A percentile compares a stretch with the other conserved stretches of the same genome.
phyloP scores from a whole-genome alignment of 2,888 invertebrate species.

The Diaprepes abbreviatus region DNA sequence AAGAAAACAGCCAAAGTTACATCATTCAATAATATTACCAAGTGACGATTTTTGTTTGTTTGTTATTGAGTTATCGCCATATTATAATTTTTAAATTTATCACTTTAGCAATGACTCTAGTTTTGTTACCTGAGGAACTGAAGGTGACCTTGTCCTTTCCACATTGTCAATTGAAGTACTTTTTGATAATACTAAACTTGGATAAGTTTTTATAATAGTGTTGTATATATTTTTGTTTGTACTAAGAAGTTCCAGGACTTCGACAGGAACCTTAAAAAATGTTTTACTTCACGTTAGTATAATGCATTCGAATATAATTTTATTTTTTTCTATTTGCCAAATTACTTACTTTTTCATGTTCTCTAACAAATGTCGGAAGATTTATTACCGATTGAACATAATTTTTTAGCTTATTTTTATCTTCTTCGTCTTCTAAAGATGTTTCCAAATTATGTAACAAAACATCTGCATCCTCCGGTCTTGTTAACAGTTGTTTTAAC shows the following conservation, averaged over 20 bases:
- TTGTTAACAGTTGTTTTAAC: conserved; percentile 78
- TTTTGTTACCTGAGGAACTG: conserved; percentile 48
- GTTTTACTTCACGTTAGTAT: too few relatives aligned
- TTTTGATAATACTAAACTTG: conserved; percentile 75
- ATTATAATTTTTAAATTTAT: conserved; percentile 13
- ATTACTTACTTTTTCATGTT: conserved; percentile 75
- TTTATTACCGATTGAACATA: conserved; percentile 78
- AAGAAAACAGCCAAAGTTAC: too few relatives aligned
- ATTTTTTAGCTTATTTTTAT: conserved; percentile 68
- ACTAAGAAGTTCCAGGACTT: conserved; percentile 74
- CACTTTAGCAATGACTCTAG: too few relatives aligned
- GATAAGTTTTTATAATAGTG: conserved; percentile 80
- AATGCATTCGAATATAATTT: too few relatives aligned
- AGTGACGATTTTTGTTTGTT: too few relatives aligned
- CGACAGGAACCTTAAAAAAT: conserved; percentile 74
- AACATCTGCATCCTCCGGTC: conserved; percentile 78
- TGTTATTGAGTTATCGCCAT: too few relatives aligned
- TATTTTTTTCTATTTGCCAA: neutral
- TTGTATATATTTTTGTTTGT: conserved; percentile 77
- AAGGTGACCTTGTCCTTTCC: conserved; percentile 37
- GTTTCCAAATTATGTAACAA: conserved; percentile 75
- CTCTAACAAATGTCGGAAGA: conserved; percentile 80
- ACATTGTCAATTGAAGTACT: conserved; percentile 75
- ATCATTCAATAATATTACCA: too few relatives aligned
- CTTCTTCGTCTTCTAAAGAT: conserved; percentile 66